phyloP scores from a whole-genome alignment of 2,797 vertebrate genomes.

The Dromococcyx pavoninus region DNA sequence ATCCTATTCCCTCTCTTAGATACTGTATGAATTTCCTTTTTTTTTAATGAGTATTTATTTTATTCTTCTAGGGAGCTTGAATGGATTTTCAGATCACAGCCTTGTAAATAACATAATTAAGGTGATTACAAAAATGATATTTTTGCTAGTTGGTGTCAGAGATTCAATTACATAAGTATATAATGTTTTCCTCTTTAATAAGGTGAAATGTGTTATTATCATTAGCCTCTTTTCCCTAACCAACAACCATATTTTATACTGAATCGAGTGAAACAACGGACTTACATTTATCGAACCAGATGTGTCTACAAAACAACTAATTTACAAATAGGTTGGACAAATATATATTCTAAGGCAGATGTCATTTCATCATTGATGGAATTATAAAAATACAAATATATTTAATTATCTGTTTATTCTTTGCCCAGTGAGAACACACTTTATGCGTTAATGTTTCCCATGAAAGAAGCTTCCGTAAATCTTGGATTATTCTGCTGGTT shows the following conservation, averaged over 20 bases:
- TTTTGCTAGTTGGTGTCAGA: slow-evolving; percentile 17
- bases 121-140: background rate
- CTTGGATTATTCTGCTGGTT: background rate
- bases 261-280: background rate
- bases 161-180: background rate
- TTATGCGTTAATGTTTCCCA: background rate
- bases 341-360: background rate
- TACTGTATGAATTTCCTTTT: background rate
- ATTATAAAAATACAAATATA: background rate
- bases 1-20: background rate
- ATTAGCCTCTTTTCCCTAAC: background rate
- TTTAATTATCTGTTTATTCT: background rate
- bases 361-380: background rate
- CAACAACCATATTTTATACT: background rate
- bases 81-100: slow-evolving; percentile 1
- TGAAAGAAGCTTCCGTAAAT: background rate
- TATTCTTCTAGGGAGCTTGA: background rate
- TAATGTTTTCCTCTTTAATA: background rate
- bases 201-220: background rate
- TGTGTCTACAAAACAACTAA: background rate
- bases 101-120: background rate
- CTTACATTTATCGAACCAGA: background rate
- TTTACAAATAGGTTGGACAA: background rate
- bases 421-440: background rate
- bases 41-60: background rate